Evolutionary conservation across 2,113 vertebrate species (phyloP), one percentile per base, ranked within the genome.

Genomic region (Ceyx melanurus): DNA sequence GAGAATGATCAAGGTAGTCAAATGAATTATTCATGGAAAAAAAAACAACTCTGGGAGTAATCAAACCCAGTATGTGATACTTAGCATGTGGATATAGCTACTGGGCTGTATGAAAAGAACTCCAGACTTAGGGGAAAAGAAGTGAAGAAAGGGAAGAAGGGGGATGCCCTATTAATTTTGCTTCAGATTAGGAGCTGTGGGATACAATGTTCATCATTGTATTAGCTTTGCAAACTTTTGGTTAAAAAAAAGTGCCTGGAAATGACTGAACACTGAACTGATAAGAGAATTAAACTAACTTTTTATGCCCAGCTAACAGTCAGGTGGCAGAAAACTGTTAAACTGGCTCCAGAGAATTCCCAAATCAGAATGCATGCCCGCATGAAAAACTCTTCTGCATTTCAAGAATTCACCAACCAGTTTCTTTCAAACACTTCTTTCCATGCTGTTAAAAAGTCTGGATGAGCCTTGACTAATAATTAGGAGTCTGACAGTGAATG

Each of bases 21-120:
- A 5, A 88, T 96, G 91, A 95, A 96, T 97, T 96, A 96, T 95
- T 97, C 86, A 97, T 93, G 42, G 37, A 10, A 37, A 37, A 37
- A 37, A 37, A 37, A 37, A 61, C 72, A 86, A 95, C 82, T 74
- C 70, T 26, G 25, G 72, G 56, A 88, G 93, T 93, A 94, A 94
- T 93, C 84, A 92, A 91, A 82, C 70, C 78, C 62, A 67, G 58
- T 33, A 25, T 79, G 73, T 77, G 92, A 95, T 91, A 76, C 15
- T 11, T 28, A 11, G 61, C 16, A 3, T 40, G 71, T 76, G 74
- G 86, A 87, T 51, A 31, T 86, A 75, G 35, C 87, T 89, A 4
- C 51, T 51, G 64, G 29, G 60, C 74, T 82, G 0, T 42, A 50
- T 56, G 45, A 60, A 77, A 67, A 81, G 65, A 53, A 77, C 93